Evolutionary conservation across 2,113 vertebrate species (phyloP).

Genomic region (Bos javanicus): DNA sequence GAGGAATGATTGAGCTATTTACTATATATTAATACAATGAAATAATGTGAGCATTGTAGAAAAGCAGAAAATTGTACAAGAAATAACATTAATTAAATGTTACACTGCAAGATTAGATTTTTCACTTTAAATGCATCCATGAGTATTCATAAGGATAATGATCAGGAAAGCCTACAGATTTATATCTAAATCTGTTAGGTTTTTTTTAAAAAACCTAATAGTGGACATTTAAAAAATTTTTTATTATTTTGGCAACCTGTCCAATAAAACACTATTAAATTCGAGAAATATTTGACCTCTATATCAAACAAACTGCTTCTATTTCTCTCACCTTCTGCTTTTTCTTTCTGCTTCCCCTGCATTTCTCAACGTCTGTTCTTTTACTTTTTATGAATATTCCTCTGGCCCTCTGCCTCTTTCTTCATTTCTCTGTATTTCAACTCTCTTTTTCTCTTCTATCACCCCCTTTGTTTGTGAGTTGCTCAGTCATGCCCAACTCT

Average conservation of each 20-base stretch:
- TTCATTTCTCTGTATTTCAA: background rate
- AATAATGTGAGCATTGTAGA: background rate
- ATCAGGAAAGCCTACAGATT: background rate
- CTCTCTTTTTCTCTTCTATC: background rate
- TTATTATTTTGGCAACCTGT: background rate
- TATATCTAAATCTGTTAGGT: background rate
- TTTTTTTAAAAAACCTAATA: background rate
- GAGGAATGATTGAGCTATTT: background rate
- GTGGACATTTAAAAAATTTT: background rate
- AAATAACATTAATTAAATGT: background rate
- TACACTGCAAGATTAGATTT: constrained; percentile 19
- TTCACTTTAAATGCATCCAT: background rate
- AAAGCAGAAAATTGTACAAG: background rate
- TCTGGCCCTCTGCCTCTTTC: background rate
- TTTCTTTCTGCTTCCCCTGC: background rate
- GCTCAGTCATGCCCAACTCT: background rate
- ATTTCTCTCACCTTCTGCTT: background rate
- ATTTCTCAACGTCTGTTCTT: background rate
- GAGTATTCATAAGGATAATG: background rate
- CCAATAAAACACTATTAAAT: background rate
- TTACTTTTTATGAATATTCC: background rate
- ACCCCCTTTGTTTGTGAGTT: background rate
- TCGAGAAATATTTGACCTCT: background rate
- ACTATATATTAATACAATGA: background rate
- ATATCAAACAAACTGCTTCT: background rate